phyloP scores from a whole-genome alignment of 2,797 vertebrate genomes.

The Smutsia temminckii region DNA sequence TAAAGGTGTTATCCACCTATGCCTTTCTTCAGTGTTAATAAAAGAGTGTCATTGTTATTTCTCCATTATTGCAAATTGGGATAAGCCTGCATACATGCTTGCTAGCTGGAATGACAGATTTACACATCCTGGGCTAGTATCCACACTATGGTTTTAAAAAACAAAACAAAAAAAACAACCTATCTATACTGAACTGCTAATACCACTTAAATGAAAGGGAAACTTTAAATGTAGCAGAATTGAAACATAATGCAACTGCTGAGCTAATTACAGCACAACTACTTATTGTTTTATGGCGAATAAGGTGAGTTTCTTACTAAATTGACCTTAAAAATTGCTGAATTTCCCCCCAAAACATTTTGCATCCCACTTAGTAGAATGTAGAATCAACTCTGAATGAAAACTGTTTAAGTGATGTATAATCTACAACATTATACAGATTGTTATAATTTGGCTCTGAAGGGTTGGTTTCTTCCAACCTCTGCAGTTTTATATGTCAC shows the following conservation, averaged over 20 bases:
- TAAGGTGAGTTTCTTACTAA: slow-evolving; percentile 2
- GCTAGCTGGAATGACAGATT: neutral
- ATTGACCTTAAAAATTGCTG: neutral
- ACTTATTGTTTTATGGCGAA: slow-evolving; percentile 12
- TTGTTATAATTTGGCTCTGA: slow-evolving; percentile 34
- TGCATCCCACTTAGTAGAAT: neutral
- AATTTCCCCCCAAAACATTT: neutral
- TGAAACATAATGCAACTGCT: neutral
- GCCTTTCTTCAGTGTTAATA: neutral
- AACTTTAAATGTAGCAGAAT: neutral
- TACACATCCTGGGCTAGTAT: neutral
- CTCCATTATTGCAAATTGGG: neutral
- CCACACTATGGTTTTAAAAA: neutral
- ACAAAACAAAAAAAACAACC: neutral
- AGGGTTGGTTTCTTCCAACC: slow-evolving; percentile 14
- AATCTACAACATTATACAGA: neutral
- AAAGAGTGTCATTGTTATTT: neutral
- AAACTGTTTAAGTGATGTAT: neutral
- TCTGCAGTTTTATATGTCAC: neutral
- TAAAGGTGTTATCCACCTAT: neutral
- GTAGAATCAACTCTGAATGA: slow-evolving; percentile 23
- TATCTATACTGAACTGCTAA: neutral
- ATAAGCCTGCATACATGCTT: neutral
- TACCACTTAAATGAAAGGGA: neutral
- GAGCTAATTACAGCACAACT: neutral